A percentile compares a stretch with the other conserved stretches of the same genome.
These are phyloP conservation scores for Zophobas atratus DNA, from an alignment of 1,140 invertebrate genomes.

Conservation along the genomic window DNA sequence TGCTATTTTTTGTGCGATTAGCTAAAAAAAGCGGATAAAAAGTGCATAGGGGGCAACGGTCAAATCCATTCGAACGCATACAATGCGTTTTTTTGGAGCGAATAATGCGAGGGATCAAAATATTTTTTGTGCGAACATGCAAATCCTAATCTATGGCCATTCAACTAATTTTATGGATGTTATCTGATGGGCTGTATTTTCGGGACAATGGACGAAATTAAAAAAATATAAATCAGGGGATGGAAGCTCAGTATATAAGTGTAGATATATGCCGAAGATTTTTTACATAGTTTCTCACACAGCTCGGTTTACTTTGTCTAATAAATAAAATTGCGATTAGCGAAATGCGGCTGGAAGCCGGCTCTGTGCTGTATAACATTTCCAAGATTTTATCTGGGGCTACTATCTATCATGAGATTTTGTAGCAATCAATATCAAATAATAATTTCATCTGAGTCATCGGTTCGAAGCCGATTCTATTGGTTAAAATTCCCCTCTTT, in stretches of 20 bases:
- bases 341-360: background rate
- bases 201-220: no score
- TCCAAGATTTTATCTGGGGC: constrained; percentile 28
- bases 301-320: no score
- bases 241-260: no score
- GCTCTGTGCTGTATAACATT: background rate
- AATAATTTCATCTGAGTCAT: constrained; percentile 56
- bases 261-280: no score
- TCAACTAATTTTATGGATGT: constrained; percentile 45
- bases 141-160: constrained; percentile 44
- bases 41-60: constrained; percentile 42
- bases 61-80: constrained; percentile 32
- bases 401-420: constrained; percentile 26
- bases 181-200: constrained; percentile 1
- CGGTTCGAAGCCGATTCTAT: constrained; percentile 47
- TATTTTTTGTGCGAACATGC: constrained; percentile 41
- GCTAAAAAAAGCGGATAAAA: constrained; percentile 10
- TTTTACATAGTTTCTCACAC: no score
- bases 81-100: constrained; percentile 34
- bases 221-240: no score
- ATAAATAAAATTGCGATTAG: no score
- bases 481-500: constrained; percentile 56
- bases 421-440: constrained; percentile 51
- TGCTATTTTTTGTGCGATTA: background rate
- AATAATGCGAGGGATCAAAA: constrained; percentile 41